Evolutionary conservation across 2,113 vertebrate species (phyloP), one percentile per base, ranked within the genome.

Genomic region (Cebidichthys violaceus): DNA sequence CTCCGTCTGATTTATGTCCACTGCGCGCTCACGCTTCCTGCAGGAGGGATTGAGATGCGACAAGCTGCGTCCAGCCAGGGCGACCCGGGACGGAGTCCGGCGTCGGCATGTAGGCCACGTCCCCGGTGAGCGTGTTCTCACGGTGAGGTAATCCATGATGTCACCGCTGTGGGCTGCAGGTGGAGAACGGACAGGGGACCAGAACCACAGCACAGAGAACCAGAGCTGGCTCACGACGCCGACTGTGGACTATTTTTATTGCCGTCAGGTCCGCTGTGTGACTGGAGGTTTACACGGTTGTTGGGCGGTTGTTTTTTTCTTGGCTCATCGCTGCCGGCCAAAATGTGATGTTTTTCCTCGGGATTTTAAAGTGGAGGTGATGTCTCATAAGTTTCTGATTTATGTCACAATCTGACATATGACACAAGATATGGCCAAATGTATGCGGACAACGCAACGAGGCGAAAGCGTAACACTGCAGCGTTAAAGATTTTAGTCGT

Each of bases 141-240:
- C 45, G 65, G 77, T 93, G 93, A 94, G 91, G 90, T 93, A 88
- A 93, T 90, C 84, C 84, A 92, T 94, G 89, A 94, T 86, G 90
- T 93, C 88, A 94, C 66, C 18, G 60, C 85, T 72, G 85, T 8
- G 74, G 70, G 85, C 88, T 92, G 91, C 92, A 95, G 92, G 93
- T 94, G 92, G 93, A 91, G 86, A 86, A 79, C 57, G 65, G 82
- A 89, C 85, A 70, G 62, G 85, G 77, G 80, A 89, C 86, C 65
- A 60, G 47, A 75, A 65, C 79, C 37, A 39, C 0, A 47, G 39
- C 39, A 13, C 39, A 41, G 39, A 47, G 15, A n/a, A n/a, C n/a
- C n/a, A n/a, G n/a, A 4, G 15, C 45, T 18, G 50, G 50, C 50
- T 52, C 50, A n/a, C 50, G n/a, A 22, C 50, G 9, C 8, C 7